Evolutionary conservation across 1,140 invertebrate genomes (phyloP).

Genomic region (Bombus difficillimus): DNA sequence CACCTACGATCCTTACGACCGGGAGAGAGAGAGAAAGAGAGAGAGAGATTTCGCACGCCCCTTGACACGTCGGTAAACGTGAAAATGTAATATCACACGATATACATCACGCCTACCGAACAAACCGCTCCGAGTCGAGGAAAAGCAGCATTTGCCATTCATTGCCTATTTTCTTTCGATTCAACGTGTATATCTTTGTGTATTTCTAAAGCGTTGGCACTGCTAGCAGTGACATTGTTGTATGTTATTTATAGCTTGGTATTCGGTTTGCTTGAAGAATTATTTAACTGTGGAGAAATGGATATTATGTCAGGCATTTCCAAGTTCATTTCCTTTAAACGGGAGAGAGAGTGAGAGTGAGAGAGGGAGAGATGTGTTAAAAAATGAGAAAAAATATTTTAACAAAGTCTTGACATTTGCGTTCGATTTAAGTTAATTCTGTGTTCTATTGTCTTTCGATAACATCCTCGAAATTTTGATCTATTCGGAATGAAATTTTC

Average conservation of each 20-base stretch:
- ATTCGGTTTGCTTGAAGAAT: background rate
- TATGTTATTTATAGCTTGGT: background rate
- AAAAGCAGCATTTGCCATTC: background rate
- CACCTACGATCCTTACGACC: background rate
- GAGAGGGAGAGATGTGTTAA: background rate
- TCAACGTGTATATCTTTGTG: background rate
- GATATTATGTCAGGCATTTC: background rate
- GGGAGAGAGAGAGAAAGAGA: no score
- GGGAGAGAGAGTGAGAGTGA: background rate
- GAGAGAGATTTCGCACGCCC: background rate
- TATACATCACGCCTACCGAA: background rate
- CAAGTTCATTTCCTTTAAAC: background rate
- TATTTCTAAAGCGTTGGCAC: background rate
- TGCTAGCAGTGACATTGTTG: background rate
- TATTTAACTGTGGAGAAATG: background rate
- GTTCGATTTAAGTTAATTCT: no score
- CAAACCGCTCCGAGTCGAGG: background rate
- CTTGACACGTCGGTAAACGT: constrained; percentile 6
- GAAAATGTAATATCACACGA: constrained; percentile 16
- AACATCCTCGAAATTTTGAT: background rate
- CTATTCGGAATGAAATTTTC: no score
- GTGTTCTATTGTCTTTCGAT: no score
- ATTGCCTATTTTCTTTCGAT: background rate
- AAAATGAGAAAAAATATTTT: background rate
- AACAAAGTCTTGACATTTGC: background rate